Evolutionary conservation across 2,113 vertebrate genomes (phyloP).

Genomic region (Arvicanthis niloticus): DNA sequence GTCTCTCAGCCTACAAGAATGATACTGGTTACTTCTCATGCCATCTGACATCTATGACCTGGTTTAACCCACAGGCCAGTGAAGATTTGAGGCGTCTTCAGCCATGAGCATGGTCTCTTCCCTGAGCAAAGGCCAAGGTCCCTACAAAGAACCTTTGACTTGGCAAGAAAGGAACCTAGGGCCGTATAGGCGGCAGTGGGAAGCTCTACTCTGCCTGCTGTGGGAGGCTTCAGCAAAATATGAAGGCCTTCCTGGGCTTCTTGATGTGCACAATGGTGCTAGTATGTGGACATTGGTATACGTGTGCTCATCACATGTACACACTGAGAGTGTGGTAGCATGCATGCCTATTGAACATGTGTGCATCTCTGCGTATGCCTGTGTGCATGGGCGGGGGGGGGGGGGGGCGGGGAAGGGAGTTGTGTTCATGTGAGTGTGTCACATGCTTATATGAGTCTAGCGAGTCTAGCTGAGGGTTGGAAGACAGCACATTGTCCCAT

Average conservation of each 20-base stretch:
- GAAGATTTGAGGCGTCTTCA: too few relatives aligned
- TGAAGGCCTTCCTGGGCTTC: not conserved
- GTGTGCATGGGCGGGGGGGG: too few relatives aligned
- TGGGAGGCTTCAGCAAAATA: not conserved
- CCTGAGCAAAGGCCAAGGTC: not conserved
- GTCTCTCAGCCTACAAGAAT: accelerated
- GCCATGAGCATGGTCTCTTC: not conserved
- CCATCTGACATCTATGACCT: not conserved
- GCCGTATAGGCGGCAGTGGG: accelerated
- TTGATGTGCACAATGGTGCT: not conserved
- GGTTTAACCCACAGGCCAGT: accelerated
- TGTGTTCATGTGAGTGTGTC: not conserved
- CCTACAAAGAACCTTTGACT: not conserved
- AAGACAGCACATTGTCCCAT: slow-evolving; percentile 16
- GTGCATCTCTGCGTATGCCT: not conserved
- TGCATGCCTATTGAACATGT: accelerated
- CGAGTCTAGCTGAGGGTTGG: slow-evolving; percentile 21
- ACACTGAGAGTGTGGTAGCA: not conserved
- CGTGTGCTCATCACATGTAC: not conserved
- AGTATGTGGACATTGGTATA: too few relatives aligned
- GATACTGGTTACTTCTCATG: not conserved
- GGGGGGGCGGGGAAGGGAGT: not conserved
- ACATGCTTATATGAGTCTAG: not conserved
- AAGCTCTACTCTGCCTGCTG: not conserved
- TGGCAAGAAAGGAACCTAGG: accelerated